Conservation (phyloP, 2,888 invertebrate species). For the Odontocolon sp. region DNA sequence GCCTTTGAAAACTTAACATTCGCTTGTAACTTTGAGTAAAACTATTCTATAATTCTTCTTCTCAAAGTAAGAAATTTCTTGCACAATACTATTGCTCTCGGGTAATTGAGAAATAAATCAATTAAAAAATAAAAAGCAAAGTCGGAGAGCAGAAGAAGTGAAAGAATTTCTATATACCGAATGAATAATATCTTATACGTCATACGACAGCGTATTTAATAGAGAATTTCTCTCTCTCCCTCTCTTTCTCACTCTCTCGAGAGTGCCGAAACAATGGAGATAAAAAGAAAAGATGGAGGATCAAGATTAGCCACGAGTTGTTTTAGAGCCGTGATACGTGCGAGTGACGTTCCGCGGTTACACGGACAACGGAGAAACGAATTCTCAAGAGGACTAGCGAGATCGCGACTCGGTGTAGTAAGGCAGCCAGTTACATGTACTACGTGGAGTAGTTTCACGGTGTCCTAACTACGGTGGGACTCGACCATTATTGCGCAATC, state of each 20-base stretch:
- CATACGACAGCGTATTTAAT: too few relatives aligned
- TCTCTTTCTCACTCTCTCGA: neutral
- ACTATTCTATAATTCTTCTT: slow-evolving; percentile 12
- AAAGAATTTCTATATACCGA: too few relatives aligned
- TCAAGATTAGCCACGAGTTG: slow-evolving; percentile 29
- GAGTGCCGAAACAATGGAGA: slow-evolving; percentile 53
- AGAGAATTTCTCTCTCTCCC: neutral
- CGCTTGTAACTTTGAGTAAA: slow-evolving; percentile 14
- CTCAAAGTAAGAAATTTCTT: neutral
- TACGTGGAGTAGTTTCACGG: slow-evolving; percentile 47
- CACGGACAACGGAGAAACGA: slow-evolving; percentile 34
- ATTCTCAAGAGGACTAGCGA: slow-evolving; percentile 29
- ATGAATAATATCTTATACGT: too few relatives aligned
- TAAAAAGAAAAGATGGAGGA: slow-evolving; percentile 36
- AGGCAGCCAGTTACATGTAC: slow-evolving; percentile 20
- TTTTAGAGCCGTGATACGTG: slow-evolving; percentile 21
- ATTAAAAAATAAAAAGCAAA: neutral
- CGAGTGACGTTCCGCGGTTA: slow-evolving; percentile 20
- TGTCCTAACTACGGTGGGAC: slow-evolving; percentile 51
- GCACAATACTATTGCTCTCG: neutral
- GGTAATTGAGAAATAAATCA: slow-evolving; percentile 10
- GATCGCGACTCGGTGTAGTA: neutral
- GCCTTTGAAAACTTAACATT: slow-evolving; percentile 9
- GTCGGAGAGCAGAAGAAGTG: too few relatives aligned
- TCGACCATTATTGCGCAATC: slow-evolving; percentile 61